Conservation (phyloP, 2,888 invertebrate genomes). For the Cosmorhoe ocellata region DNA sequence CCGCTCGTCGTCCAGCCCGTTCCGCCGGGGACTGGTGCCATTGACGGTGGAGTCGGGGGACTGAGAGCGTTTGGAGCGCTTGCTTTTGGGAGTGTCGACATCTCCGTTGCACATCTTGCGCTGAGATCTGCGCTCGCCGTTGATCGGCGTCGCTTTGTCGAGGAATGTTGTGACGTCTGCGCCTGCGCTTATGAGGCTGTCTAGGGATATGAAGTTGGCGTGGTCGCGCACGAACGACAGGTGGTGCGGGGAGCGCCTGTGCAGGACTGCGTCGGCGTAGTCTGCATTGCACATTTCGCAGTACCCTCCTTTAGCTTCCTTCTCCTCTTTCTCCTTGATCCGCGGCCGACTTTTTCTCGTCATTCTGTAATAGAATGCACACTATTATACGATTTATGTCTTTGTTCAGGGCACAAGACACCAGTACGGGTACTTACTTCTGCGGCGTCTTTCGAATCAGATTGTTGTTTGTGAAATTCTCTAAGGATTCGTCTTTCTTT, state of each 20-base stretch:
- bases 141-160: conserved; percentile 77
- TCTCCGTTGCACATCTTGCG: conserved; percentile 71
- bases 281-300: conserved; percentile 91
- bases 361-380: conserved; percentile 68
- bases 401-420: conserved; percentile 10
- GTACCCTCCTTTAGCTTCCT: conserved; percentile 83
- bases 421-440: conserved; percentile 55
- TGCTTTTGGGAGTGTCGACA: conserved; percentile 46
- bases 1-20: conserved; percentile 61
- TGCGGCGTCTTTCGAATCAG: conserved; percentile 38
- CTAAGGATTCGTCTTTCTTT: conserved; percentile 56
- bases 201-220: conserved; percentile 88
- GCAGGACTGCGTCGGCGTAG: conserved; percentile 86
- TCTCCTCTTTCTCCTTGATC: conserved; percentile 70
- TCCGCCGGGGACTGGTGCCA: conserved; percentile 57
- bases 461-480: conserved; percentile 46
- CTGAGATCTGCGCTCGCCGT: conserved; percentile 65
- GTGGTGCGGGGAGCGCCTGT: conserved; percentile 89
- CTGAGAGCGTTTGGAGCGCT: conserved; percentile 57
- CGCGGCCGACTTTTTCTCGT: conserved; percentile 77
- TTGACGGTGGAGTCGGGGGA: conserved; percentile 59
- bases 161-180: conserved; percentile 87
- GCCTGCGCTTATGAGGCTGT: conserved; percentile 85
- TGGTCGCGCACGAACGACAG: conserved; percentile 88
- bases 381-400: conserved; percentile 29